Conservation (phyloP, 2,888 invertebrate species). For the Drosophila infuscata region DNA sequence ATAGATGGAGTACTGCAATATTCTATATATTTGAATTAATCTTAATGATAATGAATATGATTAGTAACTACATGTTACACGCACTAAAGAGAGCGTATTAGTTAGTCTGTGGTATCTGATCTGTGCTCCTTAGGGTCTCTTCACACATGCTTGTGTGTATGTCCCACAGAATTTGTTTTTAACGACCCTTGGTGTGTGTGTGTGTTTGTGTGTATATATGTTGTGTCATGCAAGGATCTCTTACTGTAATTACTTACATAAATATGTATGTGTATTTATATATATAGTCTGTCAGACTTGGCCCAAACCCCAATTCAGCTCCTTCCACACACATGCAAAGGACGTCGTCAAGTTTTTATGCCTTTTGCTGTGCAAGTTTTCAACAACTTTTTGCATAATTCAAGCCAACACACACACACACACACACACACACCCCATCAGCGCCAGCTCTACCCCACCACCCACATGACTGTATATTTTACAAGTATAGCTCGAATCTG, state of each 20-base stretch:
- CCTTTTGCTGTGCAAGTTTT: constrained; percentile 60
- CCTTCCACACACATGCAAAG: constrained; percentile 13
- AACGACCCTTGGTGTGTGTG: constrained; percentile 6
- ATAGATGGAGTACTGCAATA: too few species aligned
- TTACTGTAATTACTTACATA: constrained; percentile 1
- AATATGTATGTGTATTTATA: neutral
- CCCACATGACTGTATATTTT: constrained; percentile 64
- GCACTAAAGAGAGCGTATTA: neutral
- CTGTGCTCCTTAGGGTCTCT: neutral
- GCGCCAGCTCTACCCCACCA: constrained; percentile 21
- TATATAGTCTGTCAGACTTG: constrained; percentile 31
- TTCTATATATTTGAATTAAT: neutral
- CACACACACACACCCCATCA: neutral
- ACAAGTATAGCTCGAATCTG: constrained; percentile 54
- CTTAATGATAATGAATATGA: neutral
- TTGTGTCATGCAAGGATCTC: constrained; percentile 7
- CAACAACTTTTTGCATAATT: constrained; percentile 75
- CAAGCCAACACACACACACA: constrained; percentile 29
- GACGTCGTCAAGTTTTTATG: constrained; percentile 57
- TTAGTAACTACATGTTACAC: neutral
- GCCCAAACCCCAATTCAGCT: constrained; percentile 21
- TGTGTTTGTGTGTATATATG: constrained; percentile 5
- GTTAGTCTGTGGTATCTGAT: neutral
- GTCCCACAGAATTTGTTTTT: neutral
- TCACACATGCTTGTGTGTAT: neutral